Percentiles rank a stretch among this genome's conserved stretches.
phyloP scores from a whole-genome alignment of 2,113 vertebrate species.

The Stictonetta naevosa region DNA sequence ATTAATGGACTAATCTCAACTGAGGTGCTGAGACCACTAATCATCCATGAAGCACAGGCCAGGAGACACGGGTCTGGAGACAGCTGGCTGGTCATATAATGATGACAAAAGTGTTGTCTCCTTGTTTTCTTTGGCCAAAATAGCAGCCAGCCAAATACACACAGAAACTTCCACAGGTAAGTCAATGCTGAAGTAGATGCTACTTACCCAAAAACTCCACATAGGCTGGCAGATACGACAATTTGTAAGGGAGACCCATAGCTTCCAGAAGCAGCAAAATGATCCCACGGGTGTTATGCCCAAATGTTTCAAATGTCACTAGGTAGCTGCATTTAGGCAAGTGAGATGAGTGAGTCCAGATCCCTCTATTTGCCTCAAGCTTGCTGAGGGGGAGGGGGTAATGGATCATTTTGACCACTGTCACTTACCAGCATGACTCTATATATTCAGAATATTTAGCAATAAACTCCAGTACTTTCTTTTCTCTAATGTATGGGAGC shows the following conservation, averaged over 20 bases:
- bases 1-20: conserved; percentile 14
- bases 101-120: conserved; percentile 1
- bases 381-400: not conserved
- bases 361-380: not conserved
- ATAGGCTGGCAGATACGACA: not conserved
- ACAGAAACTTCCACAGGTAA: not conserved
- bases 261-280: not conserved
- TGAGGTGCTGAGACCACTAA: conserved; percentile 14
- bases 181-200: not conserved
- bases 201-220: not conserved
- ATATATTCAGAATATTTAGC: not conserved
- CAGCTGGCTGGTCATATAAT: not conserved
- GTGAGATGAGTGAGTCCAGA: not conserved
- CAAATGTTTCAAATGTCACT: not conserved
- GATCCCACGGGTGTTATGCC: not conserved
- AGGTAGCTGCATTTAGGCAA: not conserved
- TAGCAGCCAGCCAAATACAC: not conserved
- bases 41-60: not conserved
- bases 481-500: not conserved
- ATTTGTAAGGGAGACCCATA: not conserved
- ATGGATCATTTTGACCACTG: not conserved
- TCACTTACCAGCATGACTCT: not conserved
- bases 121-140: not conserved
- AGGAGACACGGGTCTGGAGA: not conserved
- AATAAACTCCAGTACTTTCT: not conserved